Evolutionary conservation across 2,888 invertebrate species (phyloP).

Genomic region (Liposcelis brunnea): DNA sequence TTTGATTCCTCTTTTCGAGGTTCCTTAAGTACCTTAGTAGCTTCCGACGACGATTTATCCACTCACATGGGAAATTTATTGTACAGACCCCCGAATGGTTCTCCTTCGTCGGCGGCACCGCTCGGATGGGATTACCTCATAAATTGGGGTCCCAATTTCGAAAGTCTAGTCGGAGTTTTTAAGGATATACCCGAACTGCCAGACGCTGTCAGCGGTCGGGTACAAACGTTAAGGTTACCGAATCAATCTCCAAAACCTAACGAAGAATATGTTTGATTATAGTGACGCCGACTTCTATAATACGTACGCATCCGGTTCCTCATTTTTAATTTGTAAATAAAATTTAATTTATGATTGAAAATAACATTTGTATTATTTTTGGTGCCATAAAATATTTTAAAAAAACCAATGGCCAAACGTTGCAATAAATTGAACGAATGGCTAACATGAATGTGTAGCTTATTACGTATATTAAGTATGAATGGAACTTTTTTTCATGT

Average conservation of each 20-base stretch:
- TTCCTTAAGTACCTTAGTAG: conserved; percentile 81
- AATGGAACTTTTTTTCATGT: no score
- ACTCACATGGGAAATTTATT: conserved; percentile 61
- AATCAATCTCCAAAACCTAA: conserved; percentile 68
- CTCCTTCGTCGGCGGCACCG: conserved; percentile 48
- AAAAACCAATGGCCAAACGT: conserved; percentile 1
- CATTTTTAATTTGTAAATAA: neutral
- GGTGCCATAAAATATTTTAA: neutral
- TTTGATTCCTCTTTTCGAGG: conserved; percentile 90
- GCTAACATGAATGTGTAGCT: no score
- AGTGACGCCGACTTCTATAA: neutral
- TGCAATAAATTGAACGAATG: conserved; percentile 1
- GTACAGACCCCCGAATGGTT: conserved; percentile 63
- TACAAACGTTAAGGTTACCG: conserved; percentile 56
- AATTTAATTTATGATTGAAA: neutral
- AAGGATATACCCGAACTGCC: conserved; percentile 92
- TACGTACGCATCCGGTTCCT: neutral
- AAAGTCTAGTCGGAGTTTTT: conserved; percentile 87
- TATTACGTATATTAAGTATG: no score
- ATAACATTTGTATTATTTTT: conserved; percentile 5
- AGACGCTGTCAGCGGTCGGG: conserved; percentile 56
- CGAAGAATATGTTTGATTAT: conserved; percentile 64
- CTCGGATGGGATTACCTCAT: conserved; percentile 87
- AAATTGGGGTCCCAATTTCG: conserved; percentile 94
- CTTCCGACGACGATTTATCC: conserved; percentile 79